Evolutionary conservation across 2,113 vertebrate genomes (phyloP).

Genomic region (Miniopterus natalensis): DNA sequence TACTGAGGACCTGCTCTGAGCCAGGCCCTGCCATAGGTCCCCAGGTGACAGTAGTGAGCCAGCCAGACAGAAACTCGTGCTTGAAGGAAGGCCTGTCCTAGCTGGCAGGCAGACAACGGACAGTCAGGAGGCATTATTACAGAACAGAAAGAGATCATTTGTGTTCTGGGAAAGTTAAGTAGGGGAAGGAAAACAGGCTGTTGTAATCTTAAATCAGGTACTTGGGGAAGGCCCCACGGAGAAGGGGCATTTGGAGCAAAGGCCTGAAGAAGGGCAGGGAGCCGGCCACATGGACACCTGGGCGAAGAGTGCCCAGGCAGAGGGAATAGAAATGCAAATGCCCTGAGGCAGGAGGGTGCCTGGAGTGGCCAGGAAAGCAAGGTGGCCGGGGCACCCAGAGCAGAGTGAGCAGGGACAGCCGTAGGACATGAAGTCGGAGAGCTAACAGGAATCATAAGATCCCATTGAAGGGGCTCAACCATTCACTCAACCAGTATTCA

Average conservation of each 20-base stretch:
- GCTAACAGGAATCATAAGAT: neutral
- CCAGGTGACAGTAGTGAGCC: neutral
- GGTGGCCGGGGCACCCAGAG: neutral
- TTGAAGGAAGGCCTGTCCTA: neutral
- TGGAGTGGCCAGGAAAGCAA: neutral
- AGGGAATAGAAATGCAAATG: neutral
- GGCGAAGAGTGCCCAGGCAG: neutral
- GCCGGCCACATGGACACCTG: neutral
- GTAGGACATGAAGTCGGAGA: neutral
- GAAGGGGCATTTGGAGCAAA: neutral
- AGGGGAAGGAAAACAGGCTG: neutral
- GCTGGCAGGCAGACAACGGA: neutral
- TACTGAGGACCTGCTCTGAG: neutral
- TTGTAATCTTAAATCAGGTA: neutral
- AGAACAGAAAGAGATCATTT: neutral
- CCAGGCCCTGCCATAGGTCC: neutral
- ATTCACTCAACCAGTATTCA: neutral
- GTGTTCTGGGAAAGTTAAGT: neutral
- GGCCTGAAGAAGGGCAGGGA: neutral
- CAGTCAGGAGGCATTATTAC: neutral
- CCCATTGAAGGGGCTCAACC: neutral
- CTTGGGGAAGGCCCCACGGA: neutral
- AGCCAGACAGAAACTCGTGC: neutral
- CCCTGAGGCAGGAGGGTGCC: neutral
- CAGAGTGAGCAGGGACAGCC: no score